Evolutionary conservation across 1,140 invertebrate species (phyloP), one percentile per base, ranked within the genome.

Genomic region (Micrasema longulum): DNA sequence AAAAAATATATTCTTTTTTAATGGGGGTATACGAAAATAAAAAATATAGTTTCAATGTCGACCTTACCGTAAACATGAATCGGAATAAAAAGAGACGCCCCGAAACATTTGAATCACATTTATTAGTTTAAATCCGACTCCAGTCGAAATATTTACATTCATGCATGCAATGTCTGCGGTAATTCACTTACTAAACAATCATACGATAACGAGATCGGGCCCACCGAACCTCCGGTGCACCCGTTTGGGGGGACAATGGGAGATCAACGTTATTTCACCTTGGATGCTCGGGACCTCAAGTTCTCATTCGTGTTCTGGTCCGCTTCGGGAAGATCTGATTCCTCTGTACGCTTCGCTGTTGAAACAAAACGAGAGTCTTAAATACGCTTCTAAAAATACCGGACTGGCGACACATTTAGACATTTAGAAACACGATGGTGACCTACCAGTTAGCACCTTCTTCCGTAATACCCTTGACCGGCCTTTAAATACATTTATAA

Each of bases 221-320:
- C 11, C 12, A 35, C 31, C 20, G 26, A 7, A 31, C 26, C 31
- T 10, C 23, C 53, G 11, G 23, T n/a, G 53, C 35, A 16, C 12
- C 20, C 22, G 53, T 16, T 26, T 57, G 74, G 70, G 53, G 43
- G 48, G 47, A 23, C 67, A 41, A 55, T 67, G 72, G 52, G 67
- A 38, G 53, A 41, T 31, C 12, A 35, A 53, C 31, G 52, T 85
- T 83, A 86, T 80, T 86, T 86, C 55, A 82, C 79, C 76, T 84
- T 85, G 63, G 79, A 57, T 65, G 81, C 78, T 31, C 84, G 78
- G 71, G 84, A 82, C 75, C 87, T 83, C 69, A 89, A 79, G 41
- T 85, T 87, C 78, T 88, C 88, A 78, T 88, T 87, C 14, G 87
- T 89, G 78, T 89, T 89, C 79, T 89, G 87, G 76, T 89, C 87